phyloP scores from a whole-genome alignment of 1,140 invertebrate species.

The Anoplophora glabripennis region DNA sequence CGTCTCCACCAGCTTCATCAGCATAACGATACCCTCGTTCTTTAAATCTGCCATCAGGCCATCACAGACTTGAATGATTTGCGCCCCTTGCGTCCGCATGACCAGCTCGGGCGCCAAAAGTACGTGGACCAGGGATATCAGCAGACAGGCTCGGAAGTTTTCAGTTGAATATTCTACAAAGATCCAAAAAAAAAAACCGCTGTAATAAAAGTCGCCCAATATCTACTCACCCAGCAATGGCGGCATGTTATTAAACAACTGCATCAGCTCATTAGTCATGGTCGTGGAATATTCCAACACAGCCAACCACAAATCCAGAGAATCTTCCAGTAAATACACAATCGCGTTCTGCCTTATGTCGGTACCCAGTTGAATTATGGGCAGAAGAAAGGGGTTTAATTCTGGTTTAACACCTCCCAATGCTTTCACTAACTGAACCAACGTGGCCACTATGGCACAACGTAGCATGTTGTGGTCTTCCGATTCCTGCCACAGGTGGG shows the following conservation, averaged over 20 bases:
- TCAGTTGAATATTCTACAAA: slow-evolving; percentile 81
- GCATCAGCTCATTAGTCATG: slow-evolving; percentile 62
- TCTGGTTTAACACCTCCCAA: slow-evolving; percentile 58
- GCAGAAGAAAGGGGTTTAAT: slow-evolving; percentile 68
- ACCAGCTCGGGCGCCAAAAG: slow-evolving; percentile 79
- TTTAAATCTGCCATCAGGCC: slow-evolving; percentile 74
- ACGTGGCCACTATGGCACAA: slow-evolving; percentile 85
- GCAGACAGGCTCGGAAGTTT: slow-evolving; percentile 71
- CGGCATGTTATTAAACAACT: slow-evolving; percentile 74
- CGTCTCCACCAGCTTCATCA: slow-evolving; percentile 71
- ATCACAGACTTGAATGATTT: slow-evolving; percentile 65
- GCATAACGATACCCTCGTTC: slow-evolving; percentile 71
- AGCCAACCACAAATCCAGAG: slow-evolving; percentile 83
- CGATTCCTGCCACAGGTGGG: slow-evolving; percentile 83
- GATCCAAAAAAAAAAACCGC: no score
- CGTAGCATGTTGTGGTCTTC: slow-evolving; percentile 86
- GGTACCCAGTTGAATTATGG: slow-evolving; percentile 76
- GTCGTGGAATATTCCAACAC: slow-evolving; percentile 73
- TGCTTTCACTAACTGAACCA: slow-evolving; percentile 73
- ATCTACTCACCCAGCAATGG: no score
- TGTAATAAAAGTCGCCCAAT: no score
- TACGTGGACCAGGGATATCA: slow-evolving; percentile 80
- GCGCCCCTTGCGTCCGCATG: slow-evolving; percentile 66
- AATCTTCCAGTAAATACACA: slow-evolving; percentile 90
- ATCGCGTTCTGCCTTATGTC: slow-evolving; percentile 76